Conservation (phyloP, 1,140 invertebrate genomes). For the Megathymus violae region DNA sequence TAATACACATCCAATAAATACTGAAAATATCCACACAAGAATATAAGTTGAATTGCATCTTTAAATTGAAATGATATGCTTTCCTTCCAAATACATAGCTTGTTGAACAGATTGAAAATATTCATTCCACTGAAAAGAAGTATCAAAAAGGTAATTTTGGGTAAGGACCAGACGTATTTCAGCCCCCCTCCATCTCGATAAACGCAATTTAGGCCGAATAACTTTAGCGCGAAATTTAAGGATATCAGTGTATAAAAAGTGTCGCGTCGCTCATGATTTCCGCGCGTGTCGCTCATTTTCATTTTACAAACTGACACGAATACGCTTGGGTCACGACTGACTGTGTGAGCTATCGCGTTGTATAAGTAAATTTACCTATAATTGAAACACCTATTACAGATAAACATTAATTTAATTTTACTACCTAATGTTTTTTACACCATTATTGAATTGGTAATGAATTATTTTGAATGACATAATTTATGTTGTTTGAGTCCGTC, state of each 20-base stretch:
- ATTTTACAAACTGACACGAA: slow-evolving; percentile 4
- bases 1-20: slow-evolving; percentile 38
- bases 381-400: neutral
- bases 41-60: slow-evolving; percentile 31
- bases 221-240: slow-evolving; percentile 27
- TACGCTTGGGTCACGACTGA: neutral
- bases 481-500: too few relatives aligned
- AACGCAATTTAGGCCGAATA: slow-evolving; percentile 32
- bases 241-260: slow-evolving; percentile 3
- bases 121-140: slow-evolving; percentile 12
- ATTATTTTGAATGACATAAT: neutral
- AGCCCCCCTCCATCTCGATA: slow-evolving; percentile 11
- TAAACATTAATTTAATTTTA: slow-evolving; percentile 5
- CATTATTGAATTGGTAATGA: neutral
- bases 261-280: neutral
- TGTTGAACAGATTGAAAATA: slow-evolving; percentile 21
- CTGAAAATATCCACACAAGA: slow-evolving; percentile 35
- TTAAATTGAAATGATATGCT: slow-evolving; percentile 15
- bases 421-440: neutral
- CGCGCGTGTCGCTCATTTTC: neutral
- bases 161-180: slow-evolving; percentile 19
- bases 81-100: neutral
- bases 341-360: neutral
- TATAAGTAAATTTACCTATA: neutral
- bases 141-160: slow-evolving; percentile 24